Base-by-base conservation (phyloP, 2,797 vertebrate species). In the Sternotherus odoratus region DNA sequence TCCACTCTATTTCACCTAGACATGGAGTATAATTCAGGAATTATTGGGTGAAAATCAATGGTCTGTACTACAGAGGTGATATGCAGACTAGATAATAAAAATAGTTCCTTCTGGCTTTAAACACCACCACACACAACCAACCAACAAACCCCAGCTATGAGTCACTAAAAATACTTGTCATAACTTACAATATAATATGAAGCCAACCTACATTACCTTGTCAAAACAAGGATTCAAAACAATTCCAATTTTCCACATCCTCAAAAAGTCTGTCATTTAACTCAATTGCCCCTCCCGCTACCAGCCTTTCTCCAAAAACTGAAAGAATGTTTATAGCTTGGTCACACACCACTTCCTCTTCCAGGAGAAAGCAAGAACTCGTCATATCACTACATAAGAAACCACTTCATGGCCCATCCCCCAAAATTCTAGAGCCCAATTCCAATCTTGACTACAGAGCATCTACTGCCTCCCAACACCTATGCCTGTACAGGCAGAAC, bases 291-390 rank as follows among this genome's bases (percentile, higher is more conserved):
- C 63, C 80, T 93, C 78, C 39, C 92, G 57, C 77, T 82, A 90
- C 1, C 10, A 69, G 72, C 83, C 77, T 24, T 21, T 8, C 79
- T 69, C 77, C 79, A 54, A 69, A 54, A 69, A 85, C 28, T 84
- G 63, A 93, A 91, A 69, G 48, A 63, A n/a, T 78, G 69, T 1
- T 6, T 21, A 54, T 26, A 95, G 24, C 39, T 19, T 89, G 10
- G 24, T 16, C 23, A 12, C 9, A 12, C 9, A 94, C 90, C 90
- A 94, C 91, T 93, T 96, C 92, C 94, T 96, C 87, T 90, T 90
- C 74, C 86, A n/a, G 54, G 33, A 91, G 12, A 5, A 94, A 48
- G 28, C 19, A 94, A 75, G 87, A 96, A 96, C 17, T 19, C 4
- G 6, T 19, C 63, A 21, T 36, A 36, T 23, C n/a, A 66, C 63